Evolutionary conservation across 2,888 invertebrate genomes (phyloP).

Genomic region (Microplitis deprimator): DNA sequence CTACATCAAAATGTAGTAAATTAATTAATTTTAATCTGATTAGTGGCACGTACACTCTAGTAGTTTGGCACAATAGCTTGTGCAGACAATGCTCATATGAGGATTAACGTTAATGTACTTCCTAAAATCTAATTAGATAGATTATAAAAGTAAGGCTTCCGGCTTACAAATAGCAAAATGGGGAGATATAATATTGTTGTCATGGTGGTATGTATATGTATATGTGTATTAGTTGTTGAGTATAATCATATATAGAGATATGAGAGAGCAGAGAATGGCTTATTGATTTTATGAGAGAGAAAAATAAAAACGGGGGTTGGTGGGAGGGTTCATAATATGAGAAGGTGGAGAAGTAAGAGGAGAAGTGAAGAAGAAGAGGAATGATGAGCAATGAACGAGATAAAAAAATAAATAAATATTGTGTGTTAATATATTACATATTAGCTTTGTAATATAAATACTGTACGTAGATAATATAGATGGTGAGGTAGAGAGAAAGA

Average conservation of each 20-base stretch:
- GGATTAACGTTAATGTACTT: slow-evolving; percentile 27
- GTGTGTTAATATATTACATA: slow-evolving; percentile 9
- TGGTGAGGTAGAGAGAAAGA: slow-evolving; percentile 9
- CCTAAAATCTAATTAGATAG: slow-evolving; percentile 34
- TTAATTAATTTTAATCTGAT: neutral
- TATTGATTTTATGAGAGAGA: slow-evolving; percentile 58
- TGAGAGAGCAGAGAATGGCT: slow-evolving; percentile 50
- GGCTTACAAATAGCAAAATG: slow-evolving; percentile 20
- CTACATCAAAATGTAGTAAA: neutral
- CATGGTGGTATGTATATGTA: neutral
- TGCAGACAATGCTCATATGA: slow-evolving; percentile 8
- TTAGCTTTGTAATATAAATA: neutral
- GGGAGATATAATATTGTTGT: slow-evolving; percentile 2
- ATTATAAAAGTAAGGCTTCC: slow-evolving; percentile 28
- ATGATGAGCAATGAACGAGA: slow-evolving; percentile 37
- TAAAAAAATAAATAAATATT: slow-evolving; percentile 39
- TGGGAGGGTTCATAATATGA: slow-evolving; percentile 10
- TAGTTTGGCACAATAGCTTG: neutral
- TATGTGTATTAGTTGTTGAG: slow-evolving; percentile 17
- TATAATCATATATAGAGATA: slow-evolving; percentile 35
- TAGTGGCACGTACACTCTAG: neutral
- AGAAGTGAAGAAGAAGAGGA: slow-evolving; percentile 34
- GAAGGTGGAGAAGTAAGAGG: slow-evolving; percentile 38
- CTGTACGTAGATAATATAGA: slow-evolving; percentile 10
- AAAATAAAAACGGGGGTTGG: neutral